Evolutionary conservation across 2,113 vertebrate genomes (phyloP).

Genomic region (Xenus cinereus): DNA sequence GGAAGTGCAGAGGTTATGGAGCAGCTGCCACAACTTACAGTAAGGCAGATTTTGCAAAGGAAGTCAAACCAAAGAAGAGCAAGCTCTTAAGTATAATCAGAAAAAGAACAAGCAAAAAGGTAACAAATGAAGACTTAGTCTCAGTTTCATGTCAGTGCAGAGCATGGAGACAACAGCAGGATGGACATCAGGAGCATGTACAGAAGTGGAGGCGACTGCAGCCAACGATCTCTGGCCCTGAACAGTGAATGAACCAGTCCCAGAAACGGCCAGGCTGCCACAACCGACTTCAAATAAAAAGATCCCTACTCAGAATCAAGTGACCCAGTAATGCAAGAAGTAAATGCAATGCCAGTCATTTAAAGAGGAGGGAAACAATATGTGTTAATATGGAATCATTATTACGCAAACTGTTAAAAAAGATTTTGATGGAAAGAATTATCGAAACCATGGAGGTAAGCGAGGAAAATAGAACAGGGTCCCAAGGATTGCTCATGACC

Average conservation of each 20-base stretch:
- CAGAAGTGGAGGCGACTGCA: background rate
- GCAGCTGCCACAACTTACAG: background rate
- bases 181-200: background rate
- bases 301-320: background rate
- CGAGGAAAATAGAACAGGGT: background rate
- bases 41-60: background rate
- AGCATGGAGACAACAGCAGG: background rate
- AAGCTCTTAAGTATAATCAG: background rate
- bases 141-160: background rate
- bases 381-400: background rate
- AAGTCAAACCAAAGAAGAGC: background rate
- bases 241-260: background rate
- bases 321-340: background rate
- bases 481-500: background rate
- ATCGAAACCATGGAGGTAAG: background rate
- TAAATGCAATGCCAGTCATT: background rate
- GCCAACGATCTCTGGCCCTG: background rate
- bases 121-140: background rate
- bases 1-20: background rate
- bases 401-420: background rate
- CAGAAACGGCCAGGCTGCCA: background rate
- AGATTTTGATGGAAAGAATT: background rate
- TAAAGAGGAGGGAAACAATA: background rate
- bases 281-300: background rate
- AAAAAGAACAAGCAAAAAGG: background rate